Conservation (phyloP, 2,113 vertebrate species). For the Prunella himalayana region DNA sequence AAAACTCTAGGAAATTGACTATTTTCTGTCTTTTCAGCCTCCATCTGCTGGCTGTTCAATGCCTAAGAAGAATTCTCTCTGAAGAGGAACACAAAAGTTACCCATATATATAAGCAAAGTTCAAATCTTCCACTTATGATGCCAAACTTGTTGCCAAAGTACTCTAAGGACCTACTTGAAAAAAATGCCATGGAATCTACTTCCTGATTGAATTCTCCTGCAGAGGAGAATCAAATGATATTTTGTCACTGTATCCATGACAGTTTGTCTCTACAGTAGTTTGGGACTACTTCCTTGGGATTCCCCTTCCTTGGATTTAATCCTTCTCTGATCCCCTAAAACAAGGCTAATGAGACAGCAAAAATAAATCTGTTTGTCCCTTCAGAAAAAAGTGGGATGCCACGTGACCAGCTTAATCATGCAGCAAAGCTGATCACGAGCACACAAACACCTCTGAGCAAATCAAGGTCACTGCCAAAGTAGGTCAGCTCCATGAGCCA, state of each 20-base stretch:
- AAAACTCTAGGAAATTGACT: constrained; percentile 32
- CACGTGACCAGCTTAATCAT: constrained; percentile 43
- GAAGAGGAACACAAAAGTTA: constrained; percentile 52
- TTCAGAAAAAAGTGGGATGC: not conserved
- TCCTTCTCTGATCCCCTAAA: not conserved
- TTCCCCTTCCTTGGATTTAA: not conserved
- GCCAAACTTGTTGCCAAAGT: constrained; percentile 59
- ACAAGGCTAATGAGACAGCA: constrained; percentile 21
- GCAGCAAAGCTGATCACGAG: constrained; percentile 66
- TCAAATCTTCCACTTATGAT: constrained; percentile 59
- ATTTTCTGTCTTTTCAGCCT: constrained; percentile 57
- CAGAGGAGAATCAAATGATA: constrained; percentile 33
- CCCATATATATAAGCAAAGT: constrained; percentile 29
- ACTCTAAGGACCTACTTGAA: constrained; percentile 69
- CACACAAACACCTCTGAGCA: constrained; percentile 36
- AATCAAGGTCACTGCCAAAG: constrained; percentile 76
- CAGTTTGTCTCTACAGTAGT: not conserved
- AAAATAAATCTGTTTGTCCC: not conserved
- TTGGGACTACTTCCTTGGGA: not conserved
- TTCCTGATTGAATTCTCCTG: constrained; percentile 67
- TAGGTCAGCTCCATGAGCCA: constrained; percentile 60
- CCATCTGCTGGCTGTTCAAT: constrained; percentile 40
- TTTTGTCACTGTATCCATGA: not conserved
- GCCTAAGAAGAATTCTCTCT: constrained; percentile 28
- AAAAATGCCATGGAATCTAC: constrained; percentile 63